Base-by-base conservation (phyloP, 2,113 vertebrate species). In the Cavia aperea region DNA sequence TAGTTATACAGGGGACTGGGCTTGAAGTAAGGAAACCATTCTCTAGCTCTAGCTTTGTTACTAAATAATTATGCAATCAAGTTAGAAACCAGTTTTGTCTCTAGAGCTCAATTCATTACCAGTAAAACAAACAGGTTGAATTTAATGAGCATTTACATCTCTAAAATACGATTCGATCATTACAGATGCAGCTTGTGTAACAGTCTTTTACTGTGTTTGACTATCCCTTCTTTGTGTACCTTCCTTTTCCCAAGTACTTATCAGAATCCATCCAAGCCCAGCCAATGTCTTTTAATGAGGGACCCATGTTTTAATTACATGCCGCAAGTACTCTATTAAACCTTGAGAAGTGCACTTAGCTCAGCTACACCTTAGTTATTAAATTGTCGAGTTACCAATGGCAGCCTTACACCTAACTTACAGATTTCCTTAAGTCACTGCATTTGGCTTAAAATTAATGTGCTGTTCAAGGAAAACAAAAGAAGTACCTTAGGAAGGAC, bases 191-290 rank as follows among this genome's bases (percentile, higher is more conserved):
- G 82, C 6, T 62, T 62, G 24, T 91, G 63, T 77, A 72, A 81
- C 91, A 84, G 73, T 51, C 3, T 86, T 89, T 89, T 93, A 93
- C 56, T 36, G 16, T 85, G 88, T 95, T 89, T 94, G 43, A 63
- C 72, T 81, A 72, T 60, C 77, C 87, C n/a, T 96, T 68, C 54
- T n/a, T 86, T 63, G 54, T 12, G 1, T 11, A 12, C 36, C 43
- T 63, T 94, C 60, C 85, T 63, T 81, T 79, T 62, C 70, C 81
- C 66, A 73, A 43, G 90, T 85, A 23, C 56, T 68, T 90, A 93
- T 93, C 77, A 90, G 78, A 68, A 85, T 36, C 62, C n/a, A 54
- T 31, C 84, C 81, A 93, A 92, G 91, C 87, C 86, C 33, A 29
- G 12, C 49, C 65, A 81, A 58, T 43, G 68, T n/a, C 36, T 79